phyloP scores from a whole-genome alignment of 2,113 vertebrate species.

The Macquaria australasica region DNA sequence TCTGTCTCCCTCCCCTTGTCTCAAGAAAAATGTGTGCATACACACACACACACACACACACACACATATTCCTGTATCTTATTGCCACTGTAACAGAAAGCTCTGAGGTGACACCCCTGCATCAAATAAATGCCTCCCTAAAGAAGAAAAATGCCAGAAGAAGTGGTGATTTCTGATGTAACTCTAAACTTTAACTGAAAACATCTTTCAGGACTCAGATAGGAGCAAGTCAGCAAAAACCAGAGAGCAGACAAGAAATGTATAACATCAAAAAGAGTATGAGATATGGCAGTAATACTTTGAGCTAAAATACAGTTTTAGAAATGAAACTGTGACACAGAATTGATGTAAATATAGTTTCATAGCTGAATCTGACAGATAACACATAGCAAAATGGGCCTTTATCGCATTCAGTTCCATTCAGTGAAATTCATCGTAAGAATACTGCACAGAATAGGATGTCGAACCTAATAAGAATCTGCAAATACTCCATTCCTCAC shows the following conservation, averaged over 20 bases:
- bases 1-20: constrained; percentile 27
- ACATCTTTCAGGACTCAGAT: constrained; percentile 48
- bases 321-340: not conserved
- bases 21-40: constrained; percentile 23
- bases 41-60: constrained; percentile 6
- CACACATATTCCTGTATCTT: constrained; percentile 28
- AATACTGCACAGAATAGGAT: not conserved
- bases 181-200: constrained; percentile 49
- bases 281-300: constrained; percentile 11
- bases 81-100: constrained; percentile 31
- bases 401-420: not conserved
- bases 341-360: not conserved
- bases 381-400: not conserved
- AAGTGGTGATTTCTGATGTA: constrained; percentile 36
- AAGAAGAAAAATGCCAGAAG: constrained; percentile 45
- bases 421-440: constrained; percentile 4
- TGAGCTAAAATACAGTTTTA: not conserved
- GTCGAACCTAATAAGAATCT: constrained; percentile 12
- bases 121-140: constrained; percentile 58
- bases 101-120: constrained; percentile 49
- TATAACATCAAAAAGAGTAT: not conserved
- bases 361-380: not conserved
- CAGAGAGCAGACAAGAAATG: not conserved
- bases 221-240: constrained; percentile 50
- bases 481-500: not conserved